These are phyloP conservation scores for Acrossocheilus wenchowensis DNA, from an alignment of 2,797 vertebrate species.

Conservation along the genomic window DNA sequence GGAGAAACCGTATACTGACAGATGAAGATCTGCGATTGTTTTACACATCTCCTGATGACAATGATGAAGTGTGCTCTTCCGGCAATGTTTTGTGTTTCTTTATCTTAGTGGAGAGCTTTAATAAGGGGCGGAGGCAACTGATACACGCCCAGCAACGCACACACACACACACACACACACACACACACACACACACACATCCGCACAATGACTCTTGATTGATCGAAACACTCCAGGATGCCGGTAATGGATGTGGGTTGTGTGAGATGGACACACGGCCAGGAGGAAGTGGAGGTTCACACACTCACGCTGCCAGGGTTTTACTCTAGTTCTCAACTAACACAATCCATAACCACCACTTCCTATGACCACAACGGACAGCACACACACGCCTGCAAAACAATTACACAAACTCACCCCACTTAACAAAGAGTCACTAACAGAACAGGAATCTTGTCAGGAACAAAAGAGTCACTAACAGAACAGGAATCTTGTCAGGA, in stretches of 20 bases:
- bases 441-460: slow-evolving; percentile 7
- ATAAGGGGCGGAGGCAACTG: slow-evolving; percentile 65
- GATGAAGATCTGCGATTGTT: slow-evolving; percentile 48
- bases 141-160: slow-evolving; percentile 60
- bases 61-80: slow-evolving; percentile 51
- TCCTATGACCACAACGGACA: slow-evolving; percentile 30
- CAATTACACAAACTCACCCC: slow-evolving; percentile 17
- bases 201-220: slow-evolving; percentile 44
- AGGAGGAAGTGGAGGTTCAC: slow-evolving; percentile 16
- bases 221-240: slow-evolving; percentile 52
- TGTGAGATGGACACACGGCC: slow-evolving; percentile 23
- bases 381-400: background rate
- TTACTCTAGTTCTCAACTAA: slow-evolving; percentile 47
- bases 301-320: slow-evolving; percentile 24
- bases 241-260: slow-evolving; percentile 48
- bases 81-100: slow-evolving; percentile 46
- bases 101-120: slow-evolving; percentile 58
- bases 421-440: slow-evolving; percentile 17
- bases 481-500: slow-evolving; percentile 26
- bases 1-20: slow-evolving; percentile 67
- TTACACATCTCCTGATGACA: slow-evolving; percentile 53
- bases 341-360: slow-evolving; percentile 46
- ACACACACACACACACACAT: slow-evolving; percentile 10
- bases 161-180: slow-evolving; percentile 19
- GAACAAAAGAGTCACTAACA: slow-evolving; percentile 30